A percentile compares a stretch with the other conserved stretches of the same genome.
Conservation (phyloP, 2,888 invertebrate species). For the Drosophila subsilvestris region DNA sequence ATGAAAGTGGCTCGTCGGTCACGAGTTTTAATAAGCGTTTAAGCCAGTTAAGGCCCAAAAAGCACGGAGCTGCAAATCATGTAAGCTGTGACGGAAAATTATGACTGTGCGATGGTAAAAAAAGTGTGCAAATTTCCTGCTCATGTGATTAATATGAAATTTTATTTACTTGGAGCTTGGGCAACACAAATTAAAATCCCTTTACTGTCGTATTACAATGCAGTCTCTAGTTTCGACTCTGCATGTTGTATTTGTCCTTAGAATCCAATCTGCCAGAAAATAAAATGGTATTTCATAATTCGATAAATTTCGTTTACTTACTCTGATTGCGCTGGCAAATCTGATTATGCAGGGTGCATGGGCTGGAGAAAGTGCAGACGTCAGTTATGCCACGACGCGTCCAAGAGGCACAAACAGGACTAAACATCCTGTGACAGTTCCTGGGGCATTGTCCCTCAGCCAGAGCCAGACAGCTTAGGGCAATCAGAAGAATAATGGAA, state of each 20-base stretch:
- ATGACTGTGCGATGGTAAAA: constrained; percentile 28
- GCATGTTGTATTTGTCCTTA: background rate
- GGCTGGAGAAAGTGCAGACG: constrained; percentile 31
- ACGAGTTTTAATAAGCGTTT: constrained; percentile 47
- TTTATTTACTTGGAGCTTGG: background rate
- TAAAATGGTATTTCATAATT: background rate
- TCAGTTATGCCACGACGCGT: background rate
- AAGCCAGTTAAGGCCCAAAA: constrained; percentile 15
- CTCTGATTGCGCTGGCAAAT: constrained; percentile 20
- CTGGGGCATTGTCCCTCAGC: constrained; percentile 12
- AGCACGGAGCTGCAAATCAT: constrained; percentile 30
- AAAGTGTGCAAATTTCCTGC: constrained; percentile 29
- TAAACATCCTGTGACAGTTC: constrained; percentile 13
- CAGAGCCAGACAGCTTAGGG: constrained; percentile 13
- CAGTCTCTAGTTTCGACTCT: background rate
- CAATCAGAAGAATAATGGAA: constrained; percentile 19
- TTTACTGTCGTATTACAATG: background rate
- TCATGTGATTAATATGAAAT: constrained; percentile 14
- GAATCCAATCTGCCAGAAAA: constrained; percentile 19
- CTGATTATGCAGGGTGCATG: constrained; percentile 21
- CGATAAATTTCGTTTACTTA: background rate
- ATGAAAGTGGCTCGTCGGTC: constrained; percentile 41
- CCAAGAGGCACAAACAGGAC: constrained; percentile 28
- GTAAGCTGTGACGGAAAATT: constrained; percentile 28
- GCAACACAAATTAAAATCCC: background rate